Percentiles rank a stretch among this genome's conserved stretches.
Conservation (phyloP, 2,888 invertebrate genomes). For the Cancer borealis region DNA sequence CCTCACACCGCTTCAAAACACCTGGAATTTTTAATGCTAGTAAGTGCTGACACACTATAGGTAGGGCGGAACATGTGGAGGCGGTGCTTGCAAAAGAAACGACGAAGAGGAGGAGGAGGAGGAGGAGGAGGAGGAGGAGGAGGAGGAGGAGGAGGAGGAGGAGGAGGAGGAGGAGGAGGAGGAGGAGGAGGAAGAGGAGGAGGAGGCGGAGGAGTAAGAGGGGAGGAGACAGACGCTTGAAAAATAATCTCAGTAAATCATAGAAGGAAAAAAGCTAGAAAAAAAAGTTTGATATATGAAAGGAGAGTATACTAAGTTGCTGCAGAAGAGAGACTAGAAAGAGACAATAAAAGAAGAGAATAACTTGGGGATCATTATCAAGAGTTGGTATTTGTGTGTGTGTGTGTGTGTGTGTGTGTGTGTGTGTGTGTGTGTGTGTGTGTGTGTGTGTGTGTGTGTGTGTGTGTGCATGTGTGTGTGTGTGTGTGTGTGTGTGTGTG, state of each 20-base stretch:
- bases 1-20: neutral
- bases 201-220: neutral
- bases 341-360: neutral
- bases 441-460: neutral
- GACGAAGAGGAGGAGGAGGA: neutral
- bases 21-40: constrained; percentile 24
- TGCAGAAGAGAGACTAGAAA: neutral
- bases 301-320: neutral
- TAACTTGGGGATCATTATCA: neutral
- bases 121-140: neutral
- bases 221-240: neutral
- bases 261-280: neutral
- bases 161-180: neutral
- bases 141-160: neutral
- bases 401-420: constrained; percentile 24
- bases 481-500: neutral
- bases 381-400: neutral
- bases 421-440: constrained; percentile 36
- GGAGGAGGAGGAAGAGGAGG: neutral
- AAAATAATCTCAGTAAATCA: neutral
- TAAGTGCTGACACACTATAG: neutral
- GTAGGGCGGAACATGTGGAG: neutral
- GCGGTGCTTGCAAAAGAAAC: neutral
- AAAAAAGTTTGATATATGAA: neutral
- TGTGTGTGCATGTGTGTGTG: too few species aligned